phyloP scores from a whole-genome alignment of 2,113 vertebrate species.

The Phoenicopterus ruber region DNA sequence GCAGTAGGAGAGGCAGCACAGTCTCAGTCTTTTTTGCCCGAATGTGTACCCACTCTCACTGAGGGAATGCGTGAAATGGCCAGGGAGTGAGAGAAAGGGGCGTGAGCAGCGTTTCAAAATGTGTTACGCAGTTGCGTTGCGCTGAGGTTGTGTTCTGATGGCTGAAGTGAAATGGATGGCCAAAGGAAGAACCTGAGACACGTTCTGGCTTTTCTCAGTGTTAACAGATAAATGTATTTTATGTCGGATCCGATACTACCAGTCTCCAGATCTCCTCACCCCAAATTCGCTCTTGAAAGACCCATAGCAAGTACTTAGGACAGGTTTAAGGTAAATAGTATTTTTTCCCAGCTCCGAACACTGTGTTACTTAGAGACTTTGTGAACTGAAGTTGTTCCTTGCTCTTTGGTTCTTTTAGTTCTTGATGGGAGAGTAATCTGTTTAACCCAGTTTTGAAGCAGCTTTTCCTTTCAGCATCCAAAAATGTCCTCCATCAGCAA shows the following conservation, averaged over 20 bases:
- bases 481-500: not conserved
- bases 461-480: not conserved
- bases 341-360: not conserved
- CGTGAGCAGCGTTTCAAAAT: not conserved
- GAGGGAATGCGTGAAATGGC: not conserved
- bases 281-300: not conserved
- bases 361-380: not conserved
- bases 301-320: not conserved
- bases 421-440: not conserved
- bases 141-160: not conserved
- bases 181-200: not conserved
- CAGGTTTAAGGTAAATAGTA: not conserved
- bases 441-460: not conserved
- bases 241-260: not conserved
- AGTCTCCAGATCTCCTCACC: not conserved
- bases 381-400: not conserved
- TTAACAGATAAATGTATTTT: not conserved
- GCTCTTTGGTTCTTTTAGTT: not conserved
- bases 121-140: accelerated
- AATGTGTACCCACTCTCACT: not conserved
- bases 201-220: not conserved
- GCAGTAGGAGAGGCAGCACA: not conserved
- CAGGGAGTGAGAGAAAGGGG: not conserved
- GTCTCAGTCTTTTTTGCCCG: accelerated
- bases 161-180: not conserved